These are phyloP conservation scores for Molothrus ater DNA, from an alignment of 2,797 vertebrate species.

Conservation along the genomic window DNA sequence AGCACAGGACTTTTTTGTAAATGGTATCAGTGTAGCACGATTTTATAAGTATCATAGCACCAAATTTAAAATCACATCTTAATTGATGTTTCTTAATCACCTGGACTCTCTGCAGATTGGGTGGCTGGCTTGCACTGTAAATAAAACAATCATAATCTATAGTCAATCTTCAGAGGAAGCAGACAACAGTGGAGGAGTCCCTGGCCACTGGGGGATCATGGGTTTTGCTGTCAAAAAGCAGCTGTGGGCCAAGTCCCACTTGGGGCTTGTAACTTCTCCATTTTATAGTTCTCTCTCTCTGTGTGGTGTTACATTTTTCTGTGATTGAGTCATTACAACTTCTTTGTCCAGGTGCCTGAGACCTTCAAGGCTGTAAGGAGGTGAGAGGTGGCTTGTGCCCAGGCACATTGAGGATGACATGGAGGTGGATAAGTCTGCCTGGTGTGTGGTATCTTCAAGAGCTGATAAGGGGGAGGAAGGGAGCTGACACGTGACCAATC, in stretches of 20 bases:
- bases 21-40: neutral
- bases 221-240: neutral
- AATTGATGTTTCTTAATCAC: neutral
- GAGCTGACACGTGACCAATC: fast-evolving
- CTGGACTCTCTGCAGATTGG: neutral
- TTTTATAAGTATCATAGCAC: neutral
- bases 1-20: neutral
- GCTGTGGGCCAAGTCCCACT: neutral
- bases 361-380: neutral
- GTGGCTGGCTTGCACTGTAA: neutral
- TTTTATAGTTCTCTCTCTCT: neutral
- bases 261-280: neutral
- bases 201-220: fast-evolving
- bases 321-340: neutral
- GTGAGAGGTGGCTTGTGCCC: neutral
- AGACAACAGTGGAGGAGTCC: neutral
- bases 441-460: neutral
- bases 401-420: neutral
- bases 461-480: neutral
- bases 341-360: neutral
- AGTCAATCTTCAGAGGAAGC: neutral
- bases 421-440: neutral
- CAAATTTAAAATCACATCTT: neutral
- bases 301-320: neutral
- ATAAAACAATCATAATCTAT: neutral